A percentile compares a stretch with the other conserved stretches of the same genome.
These are phyloP conservation scores for Empis stercorea DNA, from an alignment of 2,888 invertebrate genomes.

Conservation along the genomic window DNA sequence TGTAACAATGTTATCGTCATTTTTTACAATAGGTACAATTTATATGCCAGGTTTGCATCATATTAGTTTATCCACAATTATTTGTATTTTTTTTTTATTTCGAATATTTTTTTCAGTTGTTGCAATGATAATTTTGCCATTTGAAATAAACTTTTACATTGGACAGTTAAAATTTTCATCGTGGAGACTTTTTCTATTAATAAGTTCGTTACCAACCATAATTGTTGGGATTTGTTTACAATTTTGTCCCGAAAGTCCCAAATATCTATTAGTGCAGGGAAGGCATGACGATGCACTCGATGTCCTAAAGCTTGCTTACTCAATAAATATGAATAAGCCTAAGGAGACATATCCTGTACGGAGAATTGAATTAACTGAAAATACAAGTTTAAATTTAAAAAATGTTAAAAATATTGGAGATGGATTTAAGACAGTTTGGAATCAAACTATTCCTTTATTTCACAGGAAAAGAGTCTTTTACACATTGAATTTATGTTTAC, in stretches of 20 bases:
- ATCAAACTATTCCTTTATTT: slow-evolving; percentile 10
- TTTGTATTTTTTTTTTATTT: background rate
- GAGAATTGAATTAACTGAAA: background rate
- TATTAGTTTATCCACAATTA: background rate
- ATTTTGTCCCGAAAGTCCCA: slow-evolving; percentile 37
- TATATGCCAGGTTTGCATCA: slow-evolving; percentile 35
- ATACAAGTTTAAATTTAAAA: slow-evolving; percentile 3
- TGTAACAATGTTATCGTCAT: slow-evolving; percentile 40
- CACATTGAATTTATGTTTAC: slow-evolving; percentile 7
- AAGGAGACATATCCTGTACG: slow-evolving; percentile 52
- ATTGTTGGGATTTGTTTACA: slow-evolving; percentile 45
- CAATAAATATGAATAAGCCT: slow-evolving; percentile 49
- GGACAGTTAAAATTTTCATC: slow-evolving; percentile 44
- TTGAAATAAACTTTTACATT: slow-evolving; percentile 37
- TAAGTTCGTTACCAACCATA: slow-evolving; percentile 45
- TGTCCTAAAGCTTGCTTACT: slow-evolving; percentile 43
- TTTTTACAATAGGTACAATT: slow-evolving; percentile 40
- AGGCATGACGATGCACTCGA: slow-evolving; percentile 8
- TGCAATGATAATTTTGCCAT: slow-evolving; percentile 52
- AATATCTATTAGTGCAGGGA: slow-evolving; percentile 11
- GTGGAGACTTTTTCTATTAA: slow-evolving; percentile 47
- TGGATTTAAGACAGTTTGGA: slow-evolving; percentile 7
- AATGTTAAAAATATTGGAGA: slow-evolving; percentile 3
- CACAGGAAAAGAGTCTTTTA: background rate
- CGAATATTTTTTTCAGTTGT: slow-evolving; percentile 37